These are phyloP conservation scores for Pyrgilauda ruficollis DNA, from an alignment of 2,113 vertebrate species.

Conservation along the genomic window DNA sequence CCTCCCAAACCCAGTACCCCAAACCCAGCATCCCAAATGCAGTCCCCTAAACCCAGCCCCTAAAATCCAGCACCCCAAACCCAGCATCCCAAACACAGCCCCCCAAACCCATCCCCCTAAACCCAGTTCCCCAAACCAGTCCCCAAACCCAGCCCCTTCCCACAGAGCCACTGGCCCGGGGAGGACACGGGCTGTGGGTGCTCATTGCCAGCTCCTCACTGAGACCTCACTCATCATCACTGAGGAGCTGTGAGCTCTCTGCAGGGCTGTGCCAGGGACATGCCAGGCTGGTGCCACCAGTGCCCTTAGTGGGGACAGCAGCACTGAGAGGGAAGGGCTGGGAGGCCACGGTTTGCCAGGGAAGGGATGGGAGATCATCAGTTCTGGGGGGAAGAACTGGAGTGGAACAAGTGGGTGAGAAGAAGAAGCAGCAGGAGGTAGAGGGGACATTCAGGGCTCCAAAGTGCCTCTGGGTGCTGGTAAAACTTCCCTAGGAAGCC, in stretches of 20 bases:
- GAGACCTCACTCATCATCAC: neutral
- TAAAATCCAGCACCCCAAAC: too few species aligned
- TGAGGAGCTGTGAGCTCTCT: neutral
- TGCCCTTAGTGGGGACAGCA: neutral
- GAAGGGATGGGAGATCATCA: neutral
- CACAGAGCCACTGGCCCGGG: rapidly evolving
- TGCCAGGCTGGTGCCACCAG: neutral
- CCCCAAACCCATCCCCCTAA: neutral
- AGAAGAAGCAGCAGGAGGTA: neutral
- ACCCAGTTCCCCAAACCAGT: neutral
- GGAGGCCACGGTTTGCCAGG: neutral
- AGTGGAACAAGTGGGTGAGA: neutral
- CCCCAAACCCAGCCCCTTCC: neutral
- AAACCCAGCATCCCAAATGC: too few species aligned
- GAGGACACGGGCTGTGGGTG: rapidly evolving
- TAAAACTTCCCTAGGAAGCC: neutral
- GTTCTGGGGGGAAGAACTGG: neutral
- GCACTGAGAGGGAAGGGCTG: neutral
- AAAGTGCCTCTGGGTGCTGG: neutral
- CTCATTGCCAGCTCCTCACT: neutral
- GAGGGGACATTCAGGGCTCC: neutral
- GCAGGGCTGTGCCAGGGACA: neutral
- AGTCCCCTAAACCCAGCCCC: neutral
- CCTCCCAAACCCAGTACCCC: neutral
- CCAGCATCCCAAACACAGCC: too few species aligned